Base-by-base conservation (phyloP, 2,888 invertebrate genomes). In the Phrixothrix hirtus region DNA sequence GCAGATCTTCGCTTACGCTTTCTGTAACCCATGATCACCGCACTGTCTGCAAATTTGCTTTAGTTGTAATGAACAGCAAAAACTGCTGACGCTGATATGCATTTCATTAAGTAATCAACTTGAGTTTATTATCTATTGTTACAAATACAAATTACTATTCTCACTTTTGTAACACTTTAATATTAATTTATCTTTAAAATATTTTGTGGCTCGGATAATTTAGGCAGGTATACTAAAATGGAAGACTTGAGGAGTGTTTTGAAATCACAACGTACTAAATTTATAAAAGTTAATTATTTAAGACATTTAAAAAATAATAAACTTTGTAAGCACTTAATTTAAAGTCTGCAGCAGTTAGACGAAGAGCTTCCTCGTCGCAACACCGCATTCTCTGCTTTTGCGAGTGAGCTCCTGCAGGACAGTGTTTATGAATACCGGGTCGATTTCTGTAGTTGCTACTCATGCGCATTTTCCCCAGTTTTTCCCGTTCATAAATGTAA, bases 1-100 rank as follows among this genome's bases (percentile, higher is more conserved):
- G 64, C 60, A 34, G 66, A 64, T 42, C 62, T 59, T 58, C 81
- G 75, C 73, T 79, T 76, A 27, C 48, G 48, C 41, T 52, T 56
- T 37, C 37, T 56, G 32, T 48, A 57, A 34, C 26, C 47, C 45
- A 52, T 45, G 37, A 32, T 58, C 34, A 30, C 13, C 14, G 16
- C 15, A 16, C 6, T n/a, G 35, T 13, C 35, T n/a, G 11, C 29
- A 29, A 39, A 21, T 29, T 29, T 31, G 32, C 12, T 14, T 34
- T 42, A 36, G 21, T 36, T 43, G 30, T 34, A 12, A 14, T 38
- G 13, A 16, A 30, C 51, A 38, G 37, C 31, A 27, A 38, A 34
- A 41, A 17, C 30, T 35, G 39, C 29, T 26, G 13, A 16, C 15
- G 35, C 48, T 41, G 42, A 49, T 57, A 53, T 39, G 36, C 51